These are phyloP conservation scores for Hydrochoerus hydrochaeris DNA, from an alignment of 2,113 vertebrate genomes.

Conservation along the genomic window DNA sequence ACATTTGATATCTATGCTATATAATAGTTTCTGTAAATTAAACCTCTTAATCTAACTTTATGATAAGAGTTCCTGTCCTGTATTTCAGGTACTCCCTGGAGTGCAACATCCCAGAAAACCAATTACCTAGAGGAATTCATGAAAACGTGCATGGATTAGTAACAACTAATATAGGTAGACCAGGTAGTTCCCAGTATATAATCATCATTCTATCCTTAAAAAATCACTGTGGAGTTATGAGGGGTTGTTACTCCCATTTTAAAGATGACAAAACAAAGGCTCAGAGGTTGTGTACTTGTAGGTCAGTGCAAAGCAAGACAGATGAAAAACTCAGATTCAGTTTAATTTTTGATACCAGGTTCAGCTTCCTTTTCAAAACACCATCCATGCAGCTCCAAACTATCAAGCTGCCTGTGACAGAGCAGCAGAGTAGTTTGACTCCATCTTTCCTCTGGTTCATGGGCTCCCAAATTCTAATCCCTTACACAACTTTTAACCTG, in stretches of 20 bases:
- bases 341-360: not conserved
- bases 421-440: not conserved
- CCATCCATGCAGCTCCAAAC: not conserved
- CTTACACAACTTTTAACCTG: not conserved
- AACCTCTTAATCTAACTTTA: conserved; percentile 76
- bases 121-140: conserved; percentile 62
- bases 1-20: conserved; percentile 4
- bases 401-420: not conserved
- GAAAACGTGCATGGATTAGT: conserved; percentile 55
- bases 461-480: not conserved
- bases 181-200: not conserved
- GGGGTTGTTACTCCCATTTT: conserved; percentile 8
- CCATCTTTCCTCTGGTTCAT: not conserved
- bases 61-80: conserved; percentile 66
- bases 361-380: not conserved
- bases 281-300: not conserved
- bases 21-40: conserved; percentile 71
- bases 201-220: not conserved
- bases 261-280: conserved; percentile 47
- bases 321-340: not conserved
- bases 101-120: conserved; percentile 75
- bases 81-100: conserved; percentile 75
- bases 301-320: not conserved
- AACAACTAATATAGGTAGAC: not conserved
- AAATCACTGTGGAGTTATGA: not conserved